These are phyloP conservation scores for Clunio marinus DNA, from an alignment of 2,888 invertebrate genomes.

Conservation along the genomic window DNA sequence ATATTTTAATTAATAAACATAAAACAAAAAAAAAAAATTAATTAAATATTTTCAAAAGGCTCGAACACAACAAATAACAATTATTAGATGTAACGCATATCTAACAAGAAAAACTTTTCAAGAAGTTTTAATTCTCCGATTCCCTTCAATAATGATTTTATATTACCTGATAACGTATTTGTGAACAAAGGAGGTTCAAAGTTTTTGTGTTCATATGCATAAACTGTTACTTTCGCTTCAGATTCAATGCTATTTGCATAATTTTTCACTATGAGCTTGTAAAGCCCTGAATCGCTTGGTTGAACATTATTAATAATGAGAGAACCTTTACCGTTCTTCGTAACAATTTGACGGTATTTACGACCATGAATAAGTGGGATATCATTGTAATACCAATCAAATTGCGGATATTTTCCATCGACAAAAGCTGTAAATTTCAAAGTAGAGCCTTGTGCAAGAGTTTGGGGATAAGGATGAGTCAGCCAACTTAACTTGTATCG, in stretches of 20 bases:
- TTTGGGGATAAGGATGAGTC: neutral
- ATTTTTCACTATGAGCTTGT: constrained; percentile 29
- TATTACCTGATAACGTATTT: constrained; percentile 30
- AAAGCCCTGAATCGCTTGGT: constrained; percentile 22
- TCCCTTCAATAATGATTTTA: neutral
- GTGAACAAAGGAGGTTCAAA: constrained; percentile 32
- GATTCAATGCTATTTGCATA: constrained; percentile 37
- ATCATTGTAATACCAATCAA: constrained; percentile 28
- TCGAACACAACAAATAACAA: neutral
- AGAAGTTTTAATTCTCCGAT: too few species aligned
- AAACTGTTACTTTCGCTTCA: constrained; percentile 29
- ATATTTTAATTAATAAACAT: neutral
- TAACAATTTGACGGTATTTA: constrained; percentile 30
- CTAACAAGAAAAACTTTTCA: too few species aligned
- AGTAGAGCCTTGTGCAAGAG: constrained; percentile 23
- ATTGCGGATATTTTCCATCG: constrained; percentile 34
- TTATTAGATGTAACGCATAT: too few species aligned
- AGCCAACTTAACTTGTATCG: constrained; percentile 32
- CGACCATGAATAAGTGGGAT: constrained; percentile 25
- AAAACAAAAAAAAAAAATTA: neutral
- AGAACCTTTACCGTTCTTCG: constrained; percentile 31
- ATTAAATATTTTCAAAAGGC: neutral
- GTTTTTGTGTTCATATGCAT: constrained; percentile 29
- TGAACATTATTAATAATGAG: constrained; percentile 28
- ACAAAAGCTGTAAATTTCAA: constrained; percentile 28